phyloP scores from a whole-genome alignment of 2,113 vertebrate genomes.

The Nematolebias whitei region DNA sequence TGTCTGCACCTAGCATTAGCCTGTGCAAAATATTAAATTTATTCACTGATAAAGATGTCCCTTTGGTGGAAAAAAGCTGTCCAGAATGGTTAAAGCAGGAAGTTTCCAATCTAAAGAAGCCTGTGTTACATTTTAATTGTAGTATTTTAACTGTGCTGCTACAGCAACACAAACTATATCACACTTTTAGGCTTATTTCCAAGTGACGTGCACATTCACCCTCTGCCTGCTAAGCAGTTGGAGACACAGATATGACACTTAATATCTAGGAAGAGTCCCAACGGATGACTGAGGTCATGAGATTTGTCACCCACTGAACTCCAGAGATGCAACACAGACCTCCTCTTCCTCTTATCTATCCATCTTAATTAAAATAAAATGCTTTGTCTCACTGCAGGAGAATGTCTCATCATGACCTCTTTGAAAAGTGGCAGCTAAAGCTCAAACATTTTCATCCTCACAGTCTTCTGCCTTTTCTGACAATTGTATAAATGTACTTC shows the following conservation, averaged over 20 bases:
- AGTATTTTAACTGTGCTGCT: constrained; percentile 7
- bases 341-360: constrained; percentile 33
- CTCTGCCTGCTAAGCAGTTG: constrained; percentile 19
- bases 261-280: constrained; percentile 50
- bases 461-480: neutral
- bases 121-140: neutral
- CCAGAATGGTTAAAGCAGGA: neutral
- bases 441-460: neutral
- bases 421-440: neutral
- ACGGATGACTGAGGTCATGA: constrained; percentile 21
- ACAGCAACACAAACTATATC: constrained; percentile 42
- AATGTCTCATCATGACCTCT: constrained; percentile 43
- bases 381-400: no score
- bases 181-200: constrained; percentile 20
- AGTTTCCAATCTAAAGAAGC: constrained; percentile 10
- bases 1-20: neutral
- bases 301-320: constrained; percentile 36
- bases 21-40: neutral
- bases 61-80: neutral
- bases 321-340: constrained; percentile 41
- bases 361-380: constrained; percentile 52
- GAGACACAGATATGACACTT: constrained; percentile 25
- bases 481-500: neutral
- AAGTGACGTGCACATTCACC: constrained; percentile 26
- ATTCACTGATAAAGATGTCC: neutral